Percentiles rank a stretch among this genome's conserved stretches.
Conservation (phyloP, 2,113 vertebrate species). For the Morone chrysops region DNA sequence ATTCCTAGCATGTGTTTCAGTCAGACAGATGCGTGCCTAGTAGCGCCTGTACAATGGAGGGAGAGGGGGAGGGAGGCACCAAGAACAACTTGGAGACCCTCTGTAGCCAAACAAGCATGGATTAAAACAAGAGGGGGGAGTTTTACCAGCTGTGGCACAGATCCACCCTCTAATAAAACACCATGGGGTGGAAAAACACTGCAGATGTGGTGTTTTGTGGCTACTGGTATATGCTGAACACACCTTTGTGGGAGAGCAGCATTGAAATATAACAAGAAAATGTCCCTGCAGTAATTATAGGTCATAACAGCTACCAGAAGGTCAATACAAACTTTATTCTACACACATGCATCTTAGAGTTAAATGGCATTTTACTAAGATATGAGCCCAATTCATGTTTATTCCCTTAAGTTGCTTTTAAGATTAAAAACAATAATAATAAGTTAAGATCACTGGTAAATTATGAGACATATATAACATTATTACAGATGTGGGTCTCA, state of each 20-base stretch:
- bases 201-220: slow-evolving; percentile 18
- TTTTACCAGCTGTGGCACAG: slow-evolving; percentile 69
- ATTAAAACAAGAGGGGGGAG: slow-evolving; percentile 32
- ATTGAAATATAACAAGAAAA: not conserved
- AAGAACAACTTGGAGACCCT: slow-evolving; percentile 38
- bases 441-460: not conserved
- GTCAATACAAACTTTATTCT: slow-evolving; percentile 23
- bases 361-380: not conserved
- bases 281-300: not conserved
- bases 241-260: not conserved
- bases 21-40: slow-evolving; percentile 67
- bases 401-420: not conserved
- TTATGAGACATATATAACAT: not conserved
- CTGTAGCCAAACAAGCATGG: slow-evolving; percentile 42
- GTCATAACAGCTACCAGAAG: slow-evolving; percentile 4
- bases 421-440: not conserved
- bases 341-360: not conserved
- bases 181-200: slow-evolving; percentile 25
- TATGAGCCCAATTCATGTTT: not conserved
- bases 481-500: slow-evolving; percentile 68
- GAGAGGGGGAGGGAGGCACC: slow-evolving; percentile 22
- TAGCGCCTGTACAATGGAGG: slow-evolving; percentile 68
- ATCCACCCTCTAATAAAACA: slow-evolving; percentile 62
- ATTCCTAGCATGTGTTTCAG: slow-evolving; percentile 37
- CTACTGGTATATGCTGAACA: slow-evolving; percentile 33